Base-by-base conservation (phyloP, 1,140 invertebrate genomes). In the Carposina sasakii region DNA sequence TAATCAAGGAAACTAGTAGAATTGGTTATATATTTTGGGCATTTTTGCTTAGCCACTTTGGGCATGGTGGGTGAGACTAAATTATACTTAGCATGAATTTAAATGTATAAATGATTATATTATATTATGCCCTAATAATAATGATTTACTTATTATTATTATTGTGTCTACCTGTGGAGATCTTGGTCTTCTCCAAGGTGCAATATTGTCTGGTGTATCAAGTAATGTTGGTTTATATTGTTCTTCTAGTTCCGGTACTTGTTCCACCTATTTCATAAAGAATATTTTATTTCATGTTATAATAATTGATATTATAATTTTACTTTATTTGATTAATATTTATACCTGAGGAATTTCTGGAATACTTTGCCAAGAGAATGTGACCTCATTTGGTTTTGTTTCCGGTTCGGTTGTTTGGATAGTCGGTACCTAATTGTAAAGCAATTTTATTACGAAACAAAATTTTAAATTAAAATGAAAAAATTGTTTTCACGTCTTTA, bases 321-420 rank as follows among this genome's bases (percentile, higher is more conserved):
- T 43, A 8, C 33, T 8, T 13, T 41, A 49, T 45, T 24, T 40
- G 21, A 23, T 20, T 52, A 56, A 30, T 52, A 42, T 54, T 9
- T 66, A 41, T 82, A 82, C 78, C 78, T 82, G 78, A 57, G 78
- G 78, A 57, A 82, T 73, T 72, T 82, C 78, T 48, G 78, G 78
- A 55, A 82, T 82, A 15, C 64, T 66, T 33, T 79, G 42, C 78
- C 78, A 81, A 51, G 78, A 82, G 56, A 82, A 82, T 34, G 75
- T 64, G 19, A 76, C 64, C 52, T 77, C 74, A n/a, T 57, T 71
- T 48, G 65, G 57, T 51, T 69, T 72, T 40, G 37, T 53, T 13
- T 76, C 63, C 24, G 63, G 56, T 46, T 71, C 67, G 15, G 71
- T 55, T 43, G 61, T 67, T 36, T 63, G 37, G n/a, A 73, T 33